Conservation (phyloP, 2,888 invertebrate species). For the Pachycephus smyrnensis region DNA sequence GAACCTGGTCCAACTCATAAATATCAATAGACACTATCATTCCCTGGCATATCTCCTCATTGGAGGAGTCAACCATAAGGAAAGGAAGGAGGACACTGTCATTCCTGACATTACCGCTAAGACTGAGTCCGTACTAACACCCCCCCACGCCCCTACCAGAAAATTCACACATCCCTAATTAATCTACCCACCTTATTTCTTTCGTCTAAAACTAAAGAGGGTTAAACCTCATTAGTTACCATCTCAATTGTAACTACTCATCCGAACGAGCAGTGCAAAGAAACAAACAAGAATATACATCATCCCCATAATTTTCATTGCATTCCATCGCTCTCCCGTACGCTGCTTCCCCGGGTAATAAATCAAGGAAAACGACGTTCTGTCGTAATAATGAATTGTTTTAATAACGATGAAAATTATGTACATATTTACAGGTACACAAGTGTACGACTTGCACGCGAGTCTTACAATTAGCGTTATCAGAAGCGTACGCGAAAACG, state of each 20-base stretch:
- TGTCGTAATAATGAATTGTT: conserved; percentile 48
- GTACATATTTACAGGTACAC: conserved; percentile 53
- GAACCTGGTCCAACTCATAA: background rate
- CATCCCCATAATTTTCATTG: background rate
- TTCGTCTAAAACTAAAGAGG: too few relatives aligned
- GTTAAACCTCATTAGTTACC: background rate
- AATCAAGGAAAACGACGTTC: background rate
- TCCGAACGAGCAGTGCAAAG: background rate
- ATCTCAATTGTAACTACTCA: background rate
- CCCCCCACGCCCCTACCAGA: background rate
- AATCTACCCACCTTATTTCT: background rate
- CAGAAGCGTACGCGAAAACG: background rate
- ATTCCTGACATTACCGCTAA: background rate
- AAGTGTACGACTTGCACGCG: conserved; percentile 25
- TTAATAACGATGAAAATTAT: conserved; percentile 58
- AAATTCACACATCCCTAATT: background rate
- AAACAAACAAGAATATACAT: background rate
- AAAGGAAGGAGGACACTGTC: too few relatives aligned
- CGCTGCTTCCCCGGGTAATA: background rate
- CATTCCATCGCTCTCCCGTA: background rate
- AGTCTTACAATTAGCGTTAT: background rate
- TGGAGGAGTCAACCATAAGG: too few relatives aligned
- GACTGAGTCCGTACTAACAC: background rate
- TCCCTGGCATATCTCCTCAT: too few relatives aligned
- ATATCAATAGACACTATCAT: background rate